These are phyloP conservation scores for Cyphomyrus discorhynchus DNA, from an alignment of 2,113 vertebrate genomes.

Conservation along the genomic window DNA sequence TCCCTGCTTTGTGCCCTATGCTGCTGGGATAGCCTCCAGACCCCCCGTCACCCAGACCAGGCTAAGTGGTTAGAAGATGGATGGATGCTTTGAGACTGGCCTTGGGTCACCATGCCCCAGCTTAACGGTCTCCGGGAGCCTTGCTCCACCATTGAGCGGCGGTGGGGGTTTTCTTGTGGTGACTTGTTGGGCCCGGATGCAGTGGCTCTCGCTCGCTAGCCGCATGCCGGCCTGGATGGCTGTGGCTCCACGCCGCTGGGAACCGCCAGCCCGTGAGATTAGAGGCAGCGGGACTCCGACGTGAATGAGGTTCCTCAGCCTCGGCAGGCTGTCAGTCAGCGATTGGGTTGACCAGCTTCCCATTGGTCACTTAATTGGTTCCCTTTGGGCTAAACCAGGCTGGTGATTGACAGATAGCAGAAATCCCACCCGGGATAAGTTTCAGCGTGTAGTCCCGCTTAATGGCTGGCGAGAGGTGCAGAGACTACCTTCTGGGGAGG, in stretches of 20 bases:
- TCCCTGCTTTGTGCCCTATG: background rate
- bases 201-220: background rate
- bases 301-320: background rate
- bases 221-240: background rate
- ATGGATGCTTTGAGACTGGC: background rate
- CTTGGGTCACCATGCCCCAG: background rate
- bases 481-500: background rate
- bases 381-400: background rate
- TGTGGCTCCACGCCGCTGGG: background rate
- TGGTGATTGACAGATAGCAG: background rate
- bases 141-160: background rate
- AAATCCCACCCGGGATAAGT: background rate
- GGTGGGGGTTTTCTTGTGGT: background rate
- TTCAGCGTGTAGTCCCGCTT: background rate
- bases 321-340: background rate
- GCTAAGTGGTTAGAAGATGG: background rate
- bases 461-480: background rate
- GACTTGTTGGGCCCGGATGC: background rate
- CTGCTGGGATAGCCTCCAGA: background rate
- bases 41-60: background rate
- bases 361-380: slow-evolving; percentile 9
- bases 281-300: background rate
- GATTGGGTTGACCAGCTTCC: background rate
- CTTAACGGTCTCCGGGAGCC: background rate
- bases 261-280: background rate